Evolutionary conservation across 1,140 invertebrate genomes (phyloP).

Genomic region (Drosophila ambigua): DNA sequence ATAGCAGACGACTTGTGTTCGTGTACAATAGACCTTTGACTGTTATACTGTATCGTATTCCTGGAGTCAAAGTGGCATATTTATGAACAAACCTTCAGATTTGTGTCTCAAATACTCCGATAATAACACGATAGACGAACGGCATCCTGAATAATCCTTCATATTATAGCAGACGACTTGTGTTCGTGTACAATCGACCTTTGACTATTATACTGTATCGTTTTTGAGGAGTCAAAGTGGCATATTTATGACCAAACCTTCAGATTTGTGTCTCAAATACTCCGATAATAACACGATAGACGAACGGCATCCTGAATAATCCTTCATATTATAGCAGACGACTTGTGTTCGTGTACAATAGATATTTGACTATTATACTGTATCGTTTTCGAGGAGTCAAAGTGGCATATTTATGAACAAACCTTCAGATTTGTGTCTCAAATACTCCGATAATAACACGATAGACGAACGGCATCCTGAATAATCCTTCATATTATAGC

Average conservation of each 20-base stretch:
- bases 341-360: slow-evolving; percentile 55
- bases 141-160: slow-evolving; percentile 13
- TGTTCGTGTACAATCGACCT: slow-evolving; percentile 42
- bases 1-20: slow-evolving; percentile 46
- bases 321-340: slow-evolving; percentile 46
- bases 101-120: slow-evolving; percentile 34
- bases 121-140: slow-evolving; percentile 4
- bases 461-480: slow-evolving; percentile 24
- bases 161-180: slow-evolving; percentile 57
- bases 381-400: slow-evolving; percentile 4
- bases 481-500: slow-evolving; percentile 3
- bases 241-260: background rate
- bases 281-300: slow-evolving; percentile 43
- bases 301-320: slow-evolving; percentile 65
- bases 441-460: slow-evolving; percentile 28
- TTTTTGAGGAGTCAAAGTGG: slow-evolving; percentile 45
- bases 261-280: slow-evolving; percentile 54
- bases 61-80: slow-evolving; percentile 50
- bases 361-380: too few species aligned
- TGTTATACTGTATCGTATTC: background rate
- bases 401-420: background rate
- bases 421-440: slow-evolving; percentile 31
- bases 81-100: slow-evolving; percentile 1
- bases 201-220: background rate
- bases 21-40: slow-evolving; percentile 9